Evolutionary conservation across 2,113 vertebrate species (phyloP), one percentile per base, ranked within the genome.

Genomic region (Tachysurus vachellii): DNA sequence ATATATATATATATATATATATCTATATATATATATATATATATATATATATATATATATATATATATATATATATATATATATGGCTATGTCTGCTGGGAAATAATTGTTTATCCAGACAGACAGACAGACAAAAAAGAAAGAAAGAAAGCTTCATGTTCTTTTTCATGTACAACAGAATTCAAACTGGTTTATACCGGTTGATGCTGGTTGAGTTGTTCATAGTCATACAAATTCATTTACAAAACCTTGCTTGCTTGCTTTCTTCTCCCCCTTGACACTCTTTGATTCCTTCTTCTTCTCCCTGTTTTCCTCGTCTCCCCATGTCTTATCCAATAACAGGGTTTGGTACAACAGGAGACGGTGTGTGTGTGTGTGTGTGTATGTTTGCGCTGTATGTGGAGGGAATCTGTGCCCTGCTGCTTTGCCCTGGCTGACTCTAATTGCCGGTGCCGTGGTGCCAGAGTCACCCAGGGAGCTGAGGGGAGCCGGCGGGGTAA

Each of bases 401-500:
- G 82, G 83, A 88, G 86, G 88, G 57, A 28, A 11, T 53, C 91
- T 83, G 87, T 57, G 90, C 80, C 89, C 82, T 87, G 89, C 88
- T 79, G 5, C 89, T 81, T 47, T 77, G 87, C 81, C 71, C 85
- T 36, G 87, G 76, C 71, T 75, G 80, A 87, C 54, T 88, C 88
- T 90, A 91, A 92, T 91, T 92, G 89, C 77, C 3, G 82, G 68
- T 83, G 88, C 85, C 82, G 76, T 42, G 61, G 85, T 76, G 88
- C 86, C 88, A 86, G 86, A 89, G 87, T 89, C 84, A 86, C 88
- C 88, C 86, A 9, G 80, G 83, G 89, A 91, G 88, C 87, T 50
- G 42, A 31, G 7, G 9, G 23, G 68, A 86, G 88, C 86, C 86
- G 57, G 82, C 80, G 89, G 90, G 92, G 91, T 92, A 91, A 93